Base-by-base conservation (phyloP, 2,113 vertebrate genomes). In the Gila orcuttii region DNA sequence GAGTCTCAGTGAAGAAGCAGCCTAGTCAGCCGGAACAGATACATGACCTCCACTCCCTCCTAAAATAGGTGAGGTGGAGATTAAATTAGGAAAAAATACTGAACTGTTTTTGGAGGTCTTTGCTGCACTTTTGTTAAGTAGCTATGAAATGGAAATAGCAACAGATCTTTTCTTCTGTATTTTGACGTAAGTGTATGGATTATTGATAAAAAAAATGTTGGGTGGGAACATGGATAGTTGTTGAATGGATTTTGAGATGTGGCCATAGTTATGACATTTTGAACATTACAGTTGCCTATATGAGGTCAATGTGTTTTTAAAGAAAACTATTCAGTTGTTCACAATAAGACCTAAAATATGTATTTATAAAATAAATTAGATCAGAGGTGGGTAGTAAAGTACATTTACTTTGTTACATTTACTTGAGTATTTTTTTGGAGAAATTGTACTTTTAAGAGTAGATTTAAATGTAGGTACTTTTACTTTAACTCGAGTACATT, bases 11-110 rank as follows among this genome's bases (percentile, higher is more conserved):
- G 59, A 55, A 88, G 42, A 86, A 78, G 75, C 19, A 76, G 87
- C 68, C 28, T 31, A 81, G 55, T 84, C 85, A 88, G 82, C 68
- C 47, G 84, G 82, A 88, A 64, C 36, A 84, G 45, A 81, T 76
- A 68, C 78, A 88, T 55, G n/a, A 68, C 81, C 68, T 79, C 42
- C 47, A 66, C 83, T 85, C 42, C 19, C 15, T n/a, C 7, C 45
- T 15, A 6, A 86, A 71, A 83, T 23, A 66, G 68, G 2, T 17
- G 12, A 83, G 71, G 13, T 17, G 19, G 11, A 73, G 17, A 80
- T 50, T 39, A 71, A 55, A 59, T 21, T 9, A 82, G 28, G 45
- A 39, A 31, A 57, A 77, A 57, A 21, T 42, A 31, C 13, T 17
- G 77, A 25, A 36, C 50, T 50, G 45, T 25, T 45, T 66, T 47